Conservation (phyloP, 2,797 vertebrate genomes). For the Pipistrellus nathusii region DNA sequence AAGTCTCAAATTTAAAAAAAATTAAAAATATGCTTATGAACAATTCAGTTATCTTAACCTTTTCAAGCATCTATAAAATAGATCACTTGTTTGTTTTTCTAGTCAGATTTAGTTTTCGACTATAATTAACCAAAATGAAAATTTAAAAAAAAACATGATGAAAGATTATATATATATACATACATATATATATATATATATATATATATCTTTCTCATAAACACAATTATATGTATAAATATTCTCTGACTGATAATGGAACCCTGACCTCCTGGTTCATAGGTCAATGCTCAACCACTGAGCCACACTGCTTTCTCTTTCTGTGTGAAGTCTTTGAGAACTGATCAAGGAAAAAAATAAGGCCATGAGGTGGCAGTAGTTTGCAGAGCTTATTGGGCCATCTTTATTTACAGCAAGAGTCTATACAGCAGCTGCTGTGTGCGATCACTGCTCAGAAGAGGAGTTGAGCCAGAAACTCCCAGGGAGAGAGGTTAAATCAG, state of each 20-base stretch:
- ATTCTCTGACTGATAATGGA: no score
- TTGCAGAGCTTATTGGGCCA: not conserved
- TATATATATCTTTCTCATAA: no score
- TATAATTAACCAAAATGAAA: not conserved
- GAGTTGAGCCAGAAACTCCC: not conserved
- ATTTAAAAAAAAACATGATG: not conserved
- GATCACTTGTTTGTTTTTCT: not conserved
- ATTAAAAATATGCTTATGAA: not conserved
- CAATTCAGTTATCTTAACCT: not conserved
- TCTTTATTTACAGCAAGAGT: not conserved
- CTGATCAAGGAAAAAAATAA: not conserved
- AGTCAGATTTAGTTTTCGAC: not conserved
- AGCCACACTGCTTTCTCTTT: no score
- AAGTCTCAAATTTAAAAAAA: not conserved
- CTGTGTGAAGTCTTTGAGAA: accelerated
- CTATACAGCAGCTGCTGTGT: not conserved
- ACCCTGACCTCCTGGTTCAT: no score
- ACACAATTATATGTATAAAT: no score
- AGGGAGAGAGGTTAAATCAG: not conserved
- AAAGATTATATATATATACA: not conserved
- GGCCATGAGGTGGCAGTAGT: not conserved
- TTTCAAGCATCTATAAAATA: not conserved
- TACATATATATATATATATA: no score
- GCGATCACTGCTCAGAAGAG: not conserved
- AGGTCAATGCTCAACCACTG: no score